Conservation (phyloP, 1,140 invertebrate species). For the Whitmania pigra region DNA sequence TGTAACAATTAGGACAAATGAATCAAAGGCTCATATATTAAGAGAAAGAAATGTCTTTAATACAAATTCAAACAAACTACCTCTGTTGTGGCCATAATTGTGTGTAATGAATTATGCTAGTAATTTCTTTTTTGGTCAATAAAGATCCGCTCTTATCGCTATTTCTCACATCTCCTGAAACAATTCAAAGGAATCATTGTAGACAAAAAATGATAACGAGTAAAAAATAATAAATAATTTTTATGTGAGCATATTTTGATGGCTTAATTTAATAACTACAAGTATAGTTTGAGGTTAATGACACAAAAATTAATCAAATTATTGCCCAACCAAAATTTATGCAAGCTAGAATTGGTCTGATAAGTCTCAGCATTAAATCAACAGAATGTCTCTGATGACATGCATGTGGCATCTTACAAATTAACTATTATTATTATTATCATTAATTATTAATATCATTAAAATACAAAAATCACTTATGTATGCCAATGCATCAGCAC, state of each 20-base stretch:
- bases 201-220: constrained; percentile 8
- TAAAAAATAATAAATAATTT: constrained; percentile 17
- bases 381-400: no score
- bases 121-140: constrained; percentile 49
- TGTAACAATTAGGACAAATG: constrained; percentile 8
- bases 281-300: no score
- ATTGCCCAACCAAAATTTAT: no score
- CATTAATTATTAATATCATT: no score
- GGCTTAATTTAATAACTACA: no score
- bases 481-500: no score
- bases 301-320: neutral
- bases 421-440: no score
- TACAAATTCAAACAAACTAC: neutral
- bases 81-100: constrained; percentile 59
- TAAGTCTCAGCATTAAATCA: no score
- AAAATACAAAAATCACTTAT: no score
- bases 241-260: no score
- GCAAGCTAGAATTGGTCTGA: no score
- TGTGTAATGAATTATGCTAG: constrained; percentile 55
- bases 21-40: constrained; percentile 15
- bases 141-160: constrained; percentile 33
- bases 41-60: constrained; percentile 16
- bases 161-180: constrained; percentile 38
- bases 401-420: no score
- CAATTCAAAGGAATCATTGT: constrained; percentile 22